These are phyloP conservation scores for Lasaia peninsularis DNA, from an alignment of 1,140 invertebrate genomes.

Conservation along the genomic window DNA sequence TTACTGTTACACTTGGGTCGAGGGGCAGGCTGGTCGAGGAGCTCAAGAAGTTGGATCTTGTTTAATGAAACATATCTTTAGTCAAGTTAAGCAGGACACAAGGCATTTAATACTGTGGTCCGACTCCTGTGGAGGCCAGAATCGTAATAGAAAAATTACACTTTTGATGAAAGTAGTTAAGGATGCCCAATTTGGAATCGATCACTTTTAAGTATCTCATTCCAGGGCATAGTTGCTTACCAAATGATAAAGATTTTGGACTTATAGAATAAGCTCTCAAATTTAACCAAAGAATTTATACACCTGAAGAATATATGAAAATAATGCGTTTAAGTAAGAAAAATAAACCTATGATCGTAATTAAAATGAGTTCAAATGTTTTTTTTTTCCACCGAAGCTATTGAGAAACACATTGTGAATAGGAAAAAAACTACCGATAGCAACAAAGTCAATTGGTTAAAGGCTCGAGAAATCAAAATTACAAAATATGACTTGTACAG, in stretches of 20 bases:
- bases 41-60: background rate
- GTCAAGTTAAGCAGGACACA: background rate
- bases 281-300: conserved; percentile 3
- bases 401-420: conserved; percentile 3
- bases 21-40: background rate
- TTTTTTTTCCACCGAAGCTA: conserved; percentile 6
- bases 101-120: conserved; percentile 2
- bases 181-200: conserved; percentile 1
- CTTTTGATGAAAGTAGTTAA: conserved; percentile 2
- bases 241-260: background rate
- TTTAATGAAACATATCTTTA: background rate
- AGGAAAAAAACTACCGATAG: background rate
- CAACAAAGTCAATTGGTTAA: background rate
- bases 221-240: background rate
- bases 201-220: conserved; percentile 7
- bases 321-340: background rate
- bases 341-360: background rate
- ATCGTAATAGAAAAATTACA: conserved; percentile 7
- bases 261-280: background rate
- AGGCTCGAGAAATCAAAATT: conserved; percentile 5
- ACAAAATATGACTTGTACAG: background rate
- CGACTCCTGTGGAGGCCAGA: background rate
- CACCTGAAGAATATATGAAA: conserved; percentile 3
- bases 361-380: background rate
- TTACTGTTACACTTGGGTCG: background rate